Evolutionary conservation across 64 coral and sea anemone genomes (phyloP).

Genomic region (Hydrozoanthus tunicans): DNA sequence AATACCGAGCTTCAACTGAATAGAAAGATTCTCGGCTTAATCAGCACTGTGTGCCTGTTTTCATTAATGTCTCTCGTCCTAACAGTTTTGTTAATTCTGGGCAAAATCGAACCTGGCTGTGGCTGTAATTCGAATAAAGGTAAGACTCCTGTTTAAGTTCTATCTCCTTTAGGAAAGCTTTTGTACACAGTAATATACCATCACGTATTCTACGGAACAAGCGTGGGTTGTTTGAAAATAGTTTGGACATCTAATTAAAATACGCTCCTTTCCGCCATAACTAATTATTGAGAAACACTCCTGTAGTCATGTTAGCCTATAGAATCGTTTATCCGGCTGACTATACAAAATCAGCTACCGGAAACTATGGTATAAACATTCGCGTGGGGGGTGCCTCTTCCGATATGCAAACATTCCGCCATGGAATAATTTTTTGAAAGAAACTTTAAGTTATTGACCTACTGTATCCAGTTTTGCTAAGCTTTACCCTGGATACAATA

Average conservation of each 20-base stretch:
- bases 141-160: background rate
- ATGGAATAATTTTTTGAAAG: background rate
- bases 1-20: background rate
- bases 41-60: constrained; percentile 30
- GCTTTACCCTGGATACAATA: background rate
- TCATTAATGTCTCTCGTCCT: constrained; percentile 23
- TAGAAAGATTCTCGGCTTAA: constrained; percentile 5
- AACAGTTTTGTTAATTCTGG: constrained; percentile 25
- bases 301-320: too few species aligned
- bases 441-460: background rate
- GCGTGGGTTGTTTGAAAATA: background rate
- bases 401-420: background rate
- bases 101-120: constrained; percentile 48
- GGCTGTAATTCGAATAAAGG: constrained; percentile 13
- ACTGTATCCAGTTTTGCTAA: too few species aligned
- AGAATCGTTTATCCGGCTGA: background rate
- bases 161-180: background rate
- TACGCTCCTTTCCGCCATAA: background rate
- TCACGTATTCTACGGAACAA: too few species aligned
- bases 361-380: constrained; percentile 19
- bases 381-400: background rate
- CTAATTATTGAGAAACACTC: background rate
- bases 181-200: too few species aligned
- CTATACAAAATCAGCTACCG: background rate
- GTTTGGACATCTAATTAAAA: background rate